Conservation (phyloP, 1,140 invertebrate species). For the Fopius arisanus region DNA sequence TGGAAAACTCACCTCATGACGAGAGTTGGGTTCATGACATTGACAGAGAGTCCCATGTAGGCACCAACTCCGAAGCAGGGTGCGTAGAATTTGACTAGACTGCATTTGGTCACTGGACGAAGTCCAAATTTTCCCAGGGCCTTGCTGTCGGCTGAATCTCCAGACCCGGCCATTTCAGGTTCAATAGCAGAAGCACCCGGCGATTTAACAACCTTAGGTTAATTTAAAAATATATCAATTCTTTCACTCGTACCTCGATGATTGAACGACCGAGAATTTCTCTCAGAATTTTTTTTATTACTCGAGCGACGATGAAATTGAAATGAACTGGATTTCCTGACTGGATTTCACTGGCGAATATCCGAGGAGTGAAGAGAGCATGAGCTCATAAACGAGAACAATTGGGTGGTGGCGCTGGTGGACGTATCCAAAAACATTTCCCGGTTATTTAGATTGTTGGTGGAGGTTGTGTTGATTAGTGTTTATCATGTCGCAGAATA, state of each 20-base stretch:
- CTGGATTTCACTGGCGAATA: background rate
- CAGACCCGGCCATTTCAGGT: constrained; percentile 41
- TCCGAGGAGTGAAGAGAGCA: background rate
- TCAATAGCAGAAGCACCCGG: background rate
- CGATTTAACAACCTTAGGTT: background rate
- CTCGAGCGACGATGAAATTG: background rate
- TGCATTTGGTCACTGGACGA: constrained; percentile 68
- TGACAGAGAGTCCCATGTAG: constrained; percentile 70
- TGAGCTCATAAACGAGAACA: background rate
- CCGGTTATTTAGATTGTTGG: background rate
- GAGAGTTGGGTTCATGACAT: constrained; percentile 74
- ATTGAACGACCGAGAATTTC: too few relatives aligned
- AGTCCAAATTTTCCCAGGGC: constrained; percentile 62
- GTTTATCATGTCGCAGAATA: background rate
- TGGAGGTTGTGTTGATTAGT: background rate
- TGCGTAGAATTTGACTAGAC: constrained; percentile 70
- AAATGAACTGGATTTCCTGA: background rate
- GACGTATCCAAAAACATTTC: background rate
- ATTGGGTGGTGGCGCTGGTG: background rate
- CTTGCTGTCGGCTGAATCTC: constrained; percentile 36
- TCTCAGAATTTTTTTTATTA: background rate
- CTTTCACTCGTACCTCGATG: too few relatives aligned
- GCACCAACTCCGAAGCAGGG: constrained; percentile 69
- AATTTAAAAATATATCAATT: background rate
- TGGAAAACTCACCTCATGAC: constrained; percentile 64